phyloP scores from a whole-genome alignment of 2,797 vertebrate species.

The Heliangelus exortis region DNA sequence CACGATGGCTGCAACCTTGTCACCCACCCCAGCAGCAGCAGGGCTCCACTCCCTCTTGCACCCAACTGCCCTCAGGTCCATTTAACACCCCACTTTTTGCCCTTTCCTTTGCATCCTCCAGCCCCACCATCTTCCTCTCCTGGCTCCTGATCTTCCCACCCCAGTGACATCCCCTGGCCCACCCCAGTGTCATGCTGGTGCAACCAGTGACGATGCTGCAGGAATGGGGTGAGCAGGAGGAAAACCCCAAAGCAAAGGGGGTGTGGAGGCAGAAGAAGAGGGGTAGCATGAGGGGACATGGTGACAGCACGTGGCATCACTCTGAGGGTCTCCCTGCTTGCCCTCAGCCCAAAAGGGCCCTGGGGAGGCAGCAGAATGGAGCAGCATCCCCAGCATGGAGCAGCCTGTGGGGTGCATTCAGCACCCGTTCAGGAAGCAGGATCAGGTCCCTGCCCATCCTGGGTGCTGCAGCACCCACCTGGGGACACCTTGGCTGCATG shows the following conservation, averaged over 20 bases:
- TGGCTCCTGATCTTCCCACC: accelerated
- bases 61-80: not conserved
- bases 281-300: not conserved
- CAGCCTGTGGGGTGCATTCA: accelerated
- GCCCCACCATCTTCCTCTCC: not conserved
- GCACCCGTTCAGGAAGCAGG: not conserved
- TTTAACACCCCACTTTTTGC: accelerated
- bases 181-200: too few relatives aligned
- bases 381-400: not conserved
- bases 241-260: not conserved
- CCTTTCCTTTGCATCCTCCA: not conserved
- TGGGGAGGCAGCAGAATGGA: not conserved
- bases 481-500: accelerated
- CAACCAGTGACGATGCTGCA: accelerated
- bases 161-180: too few relatives aligned
- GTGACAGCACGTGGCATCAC: accelerated
- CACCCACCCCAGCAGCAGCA: not conserved
- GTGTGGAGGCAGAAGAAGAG: accelerated
- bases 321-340: not conserved
- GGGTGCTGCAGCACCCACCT: not conserved
- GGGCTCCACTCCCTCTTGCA: not conserved
- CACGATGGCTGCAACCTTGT: not conserved
- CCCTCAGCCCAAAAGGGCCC: not conserved
- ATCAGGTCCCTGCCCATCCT: not conserved
- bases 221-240: not conserved